These are phyloP conservation scores for Oppia nitens DNA, from an alignment of 1,140 invertebrate species.

Conservation along the genomic window DNA sequence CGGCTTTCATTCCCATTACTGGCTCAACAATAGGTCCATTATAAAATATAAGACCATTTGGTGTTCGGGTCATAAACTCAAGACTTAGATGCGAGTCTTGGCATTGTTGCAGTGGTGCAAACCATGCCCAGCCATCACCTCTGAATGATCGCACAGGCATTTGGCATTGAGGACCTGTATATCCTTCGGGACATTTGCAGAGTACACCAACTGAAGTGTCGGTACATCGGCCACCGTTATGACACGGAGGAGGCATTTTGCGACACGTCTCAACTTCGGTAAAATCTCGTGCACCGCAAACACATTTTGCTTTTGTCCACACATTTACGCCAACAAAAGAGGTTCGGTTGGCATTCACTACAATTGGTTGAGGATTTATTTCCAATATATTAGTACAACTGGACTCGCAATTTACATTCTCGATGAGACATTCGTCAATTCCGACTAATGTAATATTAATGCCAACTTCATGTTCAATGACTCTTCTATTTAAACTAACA, in stretches of 20 bases:
- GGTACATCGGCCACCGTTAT: constrained; percentile 69
- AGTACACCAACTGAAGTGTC: constrained; percentile 26
- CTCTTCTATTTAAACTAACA: constrained; percentile 75
- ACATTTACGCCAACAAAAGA: constrained; percentile 77
- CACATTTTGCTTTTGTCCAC: constrained; percentile 52
- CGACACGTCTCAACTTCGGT: constrained; percentile 70
- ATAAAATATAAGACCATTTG: constrained; percentile 81
- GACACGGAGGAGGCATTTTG: constrained; percentile 57
- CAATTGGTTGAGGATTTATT: constrained; percentile 71
- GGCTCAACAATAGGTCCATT: constrained; percentile 88
- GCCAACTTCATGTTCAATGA: constrained; percentile 79
- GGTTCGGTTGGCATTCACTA: constrained; percentile 92
- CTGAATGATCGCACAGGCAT: constrained; percentile 81
- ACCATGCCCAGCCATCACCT: constrained; percentile 88
- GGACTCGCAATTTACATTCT: constrained; percentile 69
- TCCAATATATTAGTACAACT: constrained; percentile 83
- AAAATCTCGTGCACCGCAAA: constrained; percentile 75
- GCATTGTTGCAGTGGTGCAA: constrained; percentile 85
- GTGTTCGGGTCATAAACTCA: constrained; percentile 78
- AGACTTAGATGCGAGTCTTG: constrained; percentile 82
- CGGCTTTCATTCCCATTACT: constrained; percentile 49
- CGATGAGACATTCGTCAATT: constrained; percentile 89
- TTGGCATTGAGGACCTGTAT: constrained; percentile 85
- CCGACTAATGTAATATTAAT: constrained; percentile 94
- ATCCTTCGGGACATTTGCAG: constrained; percentile 75